Evolutionary conservation across 2,888 invertebrate species (phyloP).

Genomic region (Lymantria dispar): DNA sequence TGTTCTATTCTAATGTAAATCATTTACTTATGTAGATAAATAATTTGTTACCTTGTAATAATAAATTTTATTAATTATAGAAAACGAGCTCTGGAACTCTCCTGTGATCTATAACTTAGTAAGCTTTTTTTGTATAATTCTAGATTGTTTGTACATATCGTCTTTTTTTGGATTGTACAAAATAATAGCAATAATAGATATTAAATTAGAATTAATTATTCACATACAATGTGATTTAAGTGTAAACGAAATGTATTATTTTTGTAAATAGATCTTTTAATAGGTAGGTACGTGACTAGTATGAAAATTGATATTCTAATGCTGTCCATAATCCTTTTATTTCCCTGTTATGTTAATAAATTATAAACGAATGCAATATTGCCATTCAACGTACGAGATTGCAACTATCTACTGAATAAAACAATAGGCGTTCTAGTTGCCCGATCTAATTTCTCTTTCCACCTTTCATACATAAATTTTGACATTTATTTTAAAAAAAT

Average conservation of each 20-base stretch:
- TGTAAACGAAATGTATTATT: slow-evolving; percentile 29
- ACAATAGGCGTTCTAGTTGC: no score
- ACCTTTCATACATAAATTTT: no score
- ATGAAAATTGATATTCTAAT: slow-evolving; percentile 14
- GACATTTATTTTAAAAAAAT: no score
- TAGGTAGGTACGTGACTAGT: slow-evolving; percentile 4
- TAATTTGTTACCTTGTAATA: slow-evolving; percentile 66
- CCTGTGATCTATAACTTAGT: slow-evolving; percentile 77
- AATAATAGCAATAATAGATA: slow-evolving; percentile 19
- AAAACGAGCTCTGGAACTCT: slow-evolving; percentile 77
- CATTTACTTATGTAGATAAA: slow-evolving; percentile 44
- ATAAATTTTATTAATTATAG: slow-evolving; percentile 45
- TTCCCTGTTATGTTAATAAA: slow-evolving; percentile 27
- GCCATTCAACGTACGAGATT: slow-evolving; percentile 20
- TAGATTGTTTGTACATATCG: slow-evolving; percentile 38
- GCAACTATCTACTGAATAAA: slow-evolving; percentile 21
- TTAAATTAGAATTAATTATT: slow-evolving; percentile 36
- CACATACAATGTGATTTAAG: slow-evolving; percentile 46
- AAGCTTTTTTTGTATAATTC: slow-evolving; percentile 53
- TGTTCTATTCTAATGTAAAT: slow-evolving; percentile 38
- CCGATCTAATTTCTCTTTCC: no score
- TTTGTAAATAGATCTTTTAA: slow-evolving; percentile 22
- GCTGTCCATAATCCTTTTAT: slow-evolving; percentile 23
- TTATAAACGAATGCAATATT: slow-evolving; percentile 32
- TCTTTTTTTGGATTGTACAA: slow-evolving; percentile 39